Evolutionary conservation across 2,113 vertebrate species (phyloP), one percentile per base, ranked within the genome.

Genomic region (Oceanodroma tethys): DNA sequence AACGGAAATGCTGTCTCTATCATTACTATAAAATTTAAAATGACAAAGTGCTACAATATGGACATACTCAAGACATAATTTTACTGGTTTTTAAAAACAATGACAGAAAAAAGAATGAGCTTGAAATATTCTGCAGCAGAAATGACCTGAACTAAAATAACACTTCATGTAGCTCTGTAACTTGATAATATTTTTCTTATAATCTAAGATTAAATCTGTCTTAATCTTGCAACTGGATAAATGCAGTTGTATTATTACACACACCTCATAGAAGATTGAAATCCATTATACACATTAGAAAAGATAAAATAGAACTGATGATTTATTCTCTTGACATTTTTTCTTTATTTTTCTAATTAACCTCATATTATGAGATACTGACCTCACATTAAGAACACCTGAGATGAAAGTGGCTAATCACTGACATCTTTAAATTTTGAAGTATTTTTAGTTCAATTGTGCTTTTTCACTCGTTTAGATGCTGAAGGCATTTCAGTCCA

Each of bases 341-440:
- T 88, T 82, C 86, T 90, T 79, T 90, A 81, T 96, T 97, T 96
- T 95, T 95, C 95, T 86, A 97, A 96, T 97, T 96, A 96, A 95
- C 86, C 86, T 95, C 21, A 13, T 94, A 92, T 82, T 88, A 93
- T 81, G 87, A 89, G 75, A 90, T 50, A 88, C 30, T 87, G 86
- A 95, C 88, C 89, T 90, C 84, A 62, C 55, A 87, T 93, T 92
- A 95, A 89, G 74, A 92, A 68, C 56, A 95, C 66, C 83, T 87
- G 88, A 94, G 70, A 84, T 73, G 27, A 86, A 96, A 97, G 53
- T 81, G 78, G 79, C 52, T 95, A 81, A 97, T 95, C 73, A 91
- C 32, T 62, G 91, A 81, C 67, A 72, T 82, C 48, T 95, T 94
- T 91, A 88, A 79, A 95, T 93, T 88, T 63, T 73, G 89, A 94